A percentile compares a stretch with the other conserved stretches of the same genome.
Conservation (phyloP, 2,888 invertebrate genomes). For the Caprella mutica region DNA sequence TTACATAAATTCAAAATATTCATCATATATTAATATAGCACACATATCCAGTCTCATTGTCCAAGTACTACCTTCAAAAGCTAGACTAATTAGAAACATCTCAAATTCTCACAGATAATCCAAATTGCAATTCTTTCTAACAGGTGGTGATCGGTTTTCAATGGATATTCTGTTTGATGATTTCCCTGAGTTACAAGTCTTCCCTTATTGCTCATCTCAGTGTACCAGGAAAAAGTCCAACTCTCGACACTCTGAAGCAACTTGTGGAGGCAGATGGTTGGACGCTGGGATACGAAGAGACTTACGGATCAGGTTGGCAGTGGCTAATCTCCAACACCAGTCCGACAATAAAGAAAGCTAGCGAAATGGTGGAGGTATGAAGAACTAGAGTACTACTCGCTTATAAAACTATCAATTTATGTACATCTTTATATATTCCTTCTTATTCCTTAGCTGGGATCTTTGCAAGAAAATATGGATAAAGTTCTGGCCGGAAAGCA, state of each 20-base stretch:
- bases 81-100: too few species aligned
- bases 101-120: too few species aligned
- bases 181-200: slow-evolving; percentile 25
- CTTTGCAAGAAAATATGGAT: slow-evolving; percentile 13
- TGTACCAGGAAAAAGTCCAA: slow-evolving; percentile 34
- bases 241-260: slow-evolving; percentile 33
- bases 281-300: slow-evolving; percentile 24
- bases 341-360: slow-evolving; percentile 15
- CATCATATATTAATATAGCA: too few species aligned
- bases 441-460: slow-evolving; percentile 15
- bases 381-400: neutral
- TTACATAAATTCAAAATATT: too few species aligned
- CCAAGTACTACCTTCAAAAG: too few species aligned
- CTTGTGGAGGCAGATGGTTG: slow-evolving; percentile 16
- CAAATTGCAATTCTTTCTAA: too few species aligned
- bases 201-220: slow-evolving; percentile 35
- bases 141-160: slow-evolving; percentile 29
- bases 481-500: slow-evolving; percentile 12
- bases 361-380: slow-evolving; percentile 13
- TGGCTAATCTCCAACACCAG: slow-evolving; percentile 20
- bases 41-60: too few species aligned
- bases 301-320: slow-evolving; percentile 25
- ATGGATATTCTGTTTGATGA: slow-evolving; percentile 31
- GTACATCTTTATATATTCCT: too few species aligned
- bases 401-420: too few species aligned